Evolutionary conservation across 2,113 vertebrate species (phyloP).

Genomic region (Nothocercus julius): DNA sequence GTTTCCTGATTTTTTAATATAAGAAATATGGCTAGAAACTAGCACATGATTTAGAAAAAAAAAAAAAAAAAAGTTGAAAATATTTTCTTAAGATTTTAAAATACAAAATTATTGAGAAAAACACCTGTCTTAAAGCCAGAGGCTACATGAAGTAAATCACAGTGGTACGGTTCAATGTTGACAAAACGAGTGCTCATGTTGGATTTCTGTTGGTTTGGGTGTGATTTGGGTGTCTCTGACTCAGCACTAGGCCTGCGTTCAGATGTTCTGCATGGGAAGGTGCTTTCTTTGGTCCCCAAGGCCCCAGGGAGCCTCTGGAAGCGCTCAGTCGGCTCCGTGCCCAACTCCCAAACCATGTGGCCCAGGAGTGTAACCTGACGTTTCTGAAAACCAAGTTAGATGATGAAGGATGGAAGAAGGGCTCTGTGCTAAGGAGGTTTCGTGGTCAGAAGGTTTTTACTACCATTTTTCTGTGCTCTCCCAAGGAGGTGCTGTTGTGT

Average conservation of each 20-base stretch:
- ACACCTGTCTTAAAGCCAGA: accelerated
- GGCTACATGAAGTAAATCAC: neutral
- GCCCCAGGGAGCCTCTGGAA: neutral
- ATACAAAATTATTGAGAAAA: slow-evolving; percentile 6
- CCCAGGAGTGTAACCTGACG: neutral
- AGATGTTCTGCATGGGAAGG: neutral
- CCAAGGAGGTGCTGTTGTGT: neutral
- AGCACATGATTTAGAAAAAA: slow-evolving; percentile 16
- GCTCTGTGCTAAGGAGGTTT: neutral
- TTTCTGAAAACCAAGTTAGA: neutral
- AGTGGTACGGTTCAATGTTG: neutral
- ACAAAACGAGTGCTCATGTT: neutral
- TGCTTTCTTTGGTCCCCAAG: neutral
- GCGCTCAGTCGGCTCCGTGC: neutral
- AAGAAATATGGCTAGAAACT: slow-evolving; percentile 33
- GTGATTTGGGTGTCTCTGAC: neutral
- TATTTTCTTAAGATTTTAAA: slow-evolving; percentile 2
- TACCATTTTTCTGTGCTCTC: neutral
- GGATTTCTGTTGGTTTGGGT: neutral
- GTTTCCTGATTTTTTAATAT: slow-evolving; percentile 26
- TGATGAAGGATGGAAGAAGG: neutral
- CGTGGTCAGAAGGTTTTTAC: neutral
- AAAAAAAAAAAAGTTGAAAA: slow-evolving; percentile 19
- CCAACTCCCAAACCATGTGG: neutral
- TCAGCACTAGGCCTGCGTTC: neutral